Conservation (phyloP, 2,888 invertebrate species). For the Esperia sulphurella region DNA sequence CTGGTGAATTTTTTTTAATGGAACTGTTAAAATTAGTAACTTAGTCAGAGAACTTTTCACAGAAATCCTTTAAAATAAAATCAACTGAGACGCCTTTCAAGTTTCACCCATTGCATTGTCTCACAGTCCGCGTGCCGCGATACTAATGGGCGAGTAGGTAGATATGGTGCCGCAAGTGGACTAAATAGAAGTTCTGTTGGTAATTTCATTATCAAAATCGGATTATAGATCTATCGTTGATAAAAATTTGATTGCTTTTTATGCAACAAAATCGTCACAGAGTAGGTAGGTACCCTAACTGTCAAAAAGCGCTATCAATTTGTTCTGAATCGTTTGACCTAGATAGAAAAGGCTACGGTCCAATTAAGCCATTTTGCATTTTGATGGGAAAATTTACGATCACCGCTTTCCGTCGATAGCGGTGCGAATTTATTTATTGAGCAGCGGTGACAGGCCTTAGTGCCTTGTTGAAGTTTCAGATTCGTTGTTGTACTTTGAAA, state of each 20-base stretch:
- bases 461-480: constrained; percentile 22
- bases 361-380: constrained; percentile 79
- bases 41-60: too few relatives aligned
- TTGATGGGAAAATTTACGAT: constrained; percentile 69
- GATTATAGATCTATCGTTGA: background rate
- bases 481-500: constrained; percentile 20
- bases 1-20: too few relatives aligned
- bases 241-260: constrained; percentile 15
- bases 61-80: too few relatives aligned
- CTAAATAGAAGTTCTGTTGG: too few relatives aligned
- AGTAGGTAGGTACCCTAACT: too few relatives aligned
- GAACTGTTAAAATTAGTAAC: too few relatives aligned
- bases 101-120: too few relatives aligned
- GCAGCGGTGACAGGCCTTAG: constrained; percentile 41
- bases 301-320: constrained; percentile 68
- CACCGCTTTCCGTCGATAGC: constrained; percentile 37
- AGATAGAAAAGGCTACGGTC: constrained; percentile 71
- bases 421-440: constrained; percentile 54
- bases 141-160: too few relatives aligned
- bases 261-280: constrained; percentile 49
- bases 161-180: too few relatives aligned
- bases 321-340: constrained; percentile 70
- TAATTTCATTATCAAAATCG: too few relatives aligned
- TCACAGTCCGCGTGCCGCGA: too few relatives aligned
- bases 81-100: too few relatives aligned